phyloP scores from a whole-genome alignment of 2,888 invertebrate species.

The Athrips mouffetella region DNA sequence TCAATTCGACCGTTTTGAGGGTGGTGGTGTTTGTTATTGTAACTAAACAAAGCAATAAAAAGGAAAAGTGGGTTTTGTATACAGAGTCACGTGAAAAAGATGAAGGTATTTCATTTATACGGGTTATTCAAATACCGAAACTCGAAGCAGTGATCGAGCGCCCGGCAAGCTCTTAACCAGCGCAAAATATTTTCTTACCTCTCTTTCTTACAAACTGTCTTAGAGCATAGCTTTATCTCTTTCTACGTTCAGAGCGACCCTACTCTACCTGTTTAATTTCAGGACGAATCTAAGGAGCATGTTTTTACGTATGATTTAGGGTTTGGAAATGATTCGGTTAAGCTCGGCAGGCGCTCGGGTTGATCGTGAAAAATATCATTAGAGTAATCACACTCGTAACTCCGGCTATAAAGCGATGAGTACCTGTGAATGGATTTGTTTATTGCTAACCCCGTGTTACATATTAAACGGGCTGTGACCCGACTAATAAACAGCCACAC shows the following conservation, averaged over 20 bases:
- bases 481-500: no score
- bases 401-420: neutral
- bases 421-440: constrained; percentile 4
- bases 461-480: neutral
- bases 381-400: neutral
- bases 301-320: constrained; percentile 35
- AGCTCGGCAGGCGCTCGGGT: neutral
- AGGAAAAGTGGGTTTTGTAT: no score
- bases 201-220: constrained; percentile 27
- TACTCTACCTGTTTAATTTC: constrained; percentile 36
- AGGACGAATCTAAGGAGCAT: constrained; percentile 32
- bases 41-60: neutral
- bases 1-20: no score
- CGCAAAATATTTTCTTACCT: constrained; percentile 35
- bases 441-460: neutral
- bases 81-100: neutral
- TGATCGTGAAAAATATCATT: constrained; percentile 2
- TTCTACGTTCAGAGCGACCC: constrained; percentile 28
- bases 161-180: constrained; percentile 38
- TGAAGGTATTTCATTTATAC: constrained; percentile 11
- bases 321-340: constrained; percentile 20
- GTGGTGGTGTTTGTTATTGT: no score
- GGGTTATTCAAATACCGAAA: constrained; percentile 29
- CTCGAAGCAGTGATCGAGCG: constrained; percentile 30
- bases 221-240: constrained; percentile 34